Conservation (phyloP, 2,797 vertebrate species). For the Oryzias dopingdopingensis region DNA sequence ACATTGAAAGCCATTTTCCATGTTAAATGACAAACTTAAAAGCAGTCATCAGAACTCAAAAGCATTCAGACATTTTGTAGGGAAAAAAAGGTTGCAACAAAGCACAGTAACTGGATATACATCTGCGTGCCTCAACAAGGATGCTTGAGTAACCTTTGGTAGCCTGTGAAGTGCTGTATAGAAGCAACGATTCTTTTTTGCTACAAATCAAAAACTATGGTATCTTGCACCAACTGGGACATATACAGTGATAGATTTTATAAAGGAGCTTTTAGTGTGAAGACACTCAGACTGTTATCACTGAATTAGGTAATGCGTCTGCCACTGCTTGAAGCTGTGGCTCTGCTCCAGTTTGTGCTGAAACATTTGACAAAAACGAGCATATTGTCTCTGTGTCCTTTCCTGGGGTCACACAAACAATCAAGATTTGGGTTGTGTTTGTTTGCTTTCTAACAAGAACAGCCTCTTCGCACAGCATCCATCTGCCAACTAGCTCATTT, state of each 20-base stretch:
- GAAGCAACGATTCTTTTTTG: too few relatives aligned
- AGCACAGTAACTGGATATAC: too few relatives aligned
- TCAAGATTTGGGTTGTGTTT: neutral
- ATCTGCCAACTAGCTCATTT: neutral
- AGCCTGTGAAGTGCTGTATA: too few relatives aligned
- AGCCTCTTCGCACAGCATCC: neutral
- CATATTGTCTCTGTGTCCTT: conserved; percentile 41
- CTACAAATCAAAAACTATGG: too few relatives aligned
- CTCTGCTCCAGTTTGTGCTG: conserved; percentile 32
- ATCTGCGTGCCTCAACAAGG: too few relatives aligned
- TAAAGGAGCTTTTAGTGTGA: conserved; percentile 6
- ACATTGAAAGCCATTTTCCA: too few relatives aligned
- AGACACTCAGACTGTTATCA: conserved; percentile 26
- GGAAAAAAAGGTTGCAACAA: too few relatives aligned
- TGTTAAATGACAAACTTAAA: too few relatives aligned
- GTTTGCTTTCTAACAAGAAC: neutral
- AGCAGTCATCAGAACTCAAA: too few relatives aligned
- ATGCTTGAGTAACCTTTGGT: too few relatives aligned
- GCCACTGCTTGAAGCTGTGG: conserved; percentile 30
- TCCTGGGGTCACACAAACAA: conserved; percentile 4
- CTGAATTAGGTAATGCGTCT: conserved; percentile 48
- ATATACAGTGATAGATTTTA: neutral
- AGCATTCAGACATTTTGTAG: too few relatives aligned
- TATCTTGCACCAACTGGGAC: too few relatives aligned
- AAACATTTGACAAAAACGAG: conserved; percentile 48